Base-by-base conservation (phyloP, 2,113 vertebrate genomes). In the Osmerus mordax region DNA sequence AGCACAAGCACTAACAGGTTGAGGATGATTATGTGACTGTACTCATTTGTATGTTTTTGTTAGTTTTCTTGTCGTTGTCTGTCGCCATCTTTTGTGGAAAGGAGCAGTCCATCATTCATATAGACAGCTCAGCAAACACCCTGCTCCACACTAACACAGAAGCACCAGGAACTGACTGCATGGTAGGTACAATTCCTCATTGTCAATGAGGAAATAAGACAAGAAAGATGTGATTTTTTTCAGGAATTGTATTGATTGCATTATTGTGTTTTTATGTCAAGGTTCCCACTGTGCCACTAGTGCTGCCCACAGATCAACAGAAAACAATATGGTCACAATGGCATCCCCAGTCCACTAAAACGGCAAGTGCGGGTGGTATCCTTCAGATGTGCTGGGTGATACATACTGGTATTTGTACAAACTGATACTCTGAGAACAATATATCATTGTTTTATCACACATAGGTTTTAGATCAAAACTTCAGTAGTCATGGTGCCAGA, bases 91-190 rank as follows among this genome's bases (percentile, higher is more conserved):
- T 73, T 23, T 69, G 71, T 65, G 81, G 75, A 65, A 51, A 65
- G 55, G 6, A 78, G 55, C 84, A 79, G 0, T 1, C 12, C 0
- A 0, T 28, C 28, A 9, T 81, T 3, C 23, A 58, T 1, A 0
- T 21, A 3, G 13, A n/a, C 11, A 14, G 1, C n/a, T 12, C 52
- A 14, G 76, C 13, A 67, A 54, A 76, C 21, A 67, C 18, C 1
- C 59, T 86, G 8, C 32, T 81, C 0, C 0, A 0, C 4, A 85
- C 77, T 15, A 83, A 88, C 82, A 75, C 4, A 18, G 88, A 89
- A 67, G 52, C 2, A n/a, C 80, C 66, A 73, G 86, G 85, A 61
- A 80, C 55, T 53, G 85, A 86, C 32, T 85, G 81, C 74, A 0
- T 77, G 86, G 87, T 87, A 16, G 29, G 23, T 9, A 3, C 18